phyloP scores from a whole-genome alignment of 2,113 vertebrate species.

The Clinocottus analis region DNA sequence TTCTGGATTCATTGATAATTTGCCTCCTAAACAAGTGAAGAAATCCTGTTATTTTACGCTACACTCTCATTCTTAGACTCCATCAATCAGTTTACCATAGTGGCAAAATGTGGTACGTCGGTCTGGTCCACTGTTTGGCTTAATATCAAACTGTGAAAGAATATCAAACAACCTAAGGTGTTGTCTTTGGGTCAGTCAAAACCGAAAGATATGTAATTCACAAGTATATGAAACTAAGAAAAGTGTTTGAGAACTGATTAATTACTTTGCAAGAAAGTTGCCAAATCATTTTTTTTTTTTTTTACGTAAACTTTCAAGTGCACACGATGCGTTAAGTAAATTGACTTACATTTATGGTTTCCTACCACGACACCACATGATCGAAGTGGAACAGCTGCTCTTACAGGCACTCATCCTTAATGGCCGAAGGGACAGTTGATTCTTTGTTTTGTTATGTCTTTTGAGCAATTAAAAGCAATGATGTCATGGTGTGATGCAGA shows the following conservation, averaged over 20 bases:
- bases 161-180: not conserved
- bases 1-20: not conserved
- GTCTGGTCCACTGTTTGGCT: not conserved
- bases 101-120: not conserved
- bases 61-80: not conserved
- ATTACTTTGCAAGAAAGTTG: not conserved
- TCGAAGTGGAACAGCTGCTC: constrained; percentile 61
- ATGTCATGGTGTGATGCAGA: constrained; percentile 65
- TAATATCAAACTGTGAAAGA: not conserved
- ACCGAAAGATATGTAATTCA: not conserved
- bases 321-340: not conserved
- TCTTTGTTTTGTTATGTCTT: constrained; percentile 67
- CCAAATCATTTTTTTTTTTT: constrained; percentile 26
- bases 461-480: constrained; percentile 76
- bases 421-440: constrained; percentile 52
- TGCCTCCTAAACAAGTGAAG: not conserved
- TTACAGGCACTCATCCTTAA: constrained; percentile 56
- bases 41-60: not conserved
- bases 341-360: not conserved
- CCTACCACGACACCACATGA: constrained; percentile 27
- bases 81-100: not conserved
- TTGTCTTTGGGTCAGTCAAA: not conserved
- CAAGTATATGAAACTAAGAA: not conserved
- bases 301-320: constrained; percentile 6
- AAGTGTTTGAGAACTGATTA: constrained; percentile 4